Evolutionary conservation across 2,888 invertebrate species (phyloP).

Genomic region (Metallyticus violacea): DNA sequence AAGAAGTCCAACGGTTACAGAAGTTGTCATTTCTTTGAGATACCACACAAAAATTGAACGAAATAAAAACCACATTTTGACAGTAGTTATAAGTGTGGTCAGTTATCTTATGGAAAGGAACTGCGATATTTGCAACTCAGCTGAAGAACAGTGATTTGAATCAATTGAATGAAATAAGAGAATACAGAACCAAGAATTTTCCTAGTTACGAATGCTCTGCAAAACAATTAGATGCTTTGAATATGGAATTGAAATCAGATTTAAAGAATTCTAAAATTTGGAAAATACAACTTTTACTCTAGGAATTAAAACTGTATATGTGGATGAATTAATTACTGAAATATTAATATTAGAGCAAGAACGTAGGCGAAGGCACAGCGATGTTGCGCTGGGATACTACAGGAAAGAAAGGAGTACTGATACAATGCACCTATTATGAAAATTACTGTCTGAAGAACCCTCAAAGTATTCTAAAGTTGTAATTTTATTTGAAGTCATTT

Average conservation of each 20-base stretch:
- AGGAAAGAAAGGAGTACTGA: too few relatives aligned
- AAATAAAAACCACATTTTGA: not conserved
- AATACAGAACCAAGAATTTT: too few relatives aligned
- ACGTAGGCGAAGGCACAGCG: not conserved
- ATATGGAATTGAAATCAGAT: not conserved
- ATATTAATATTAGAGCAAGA: not conserved
- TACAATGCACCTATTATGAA: too few relatives aligned
- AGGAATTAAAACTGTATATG: not conserved
- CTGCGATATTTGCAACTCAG: too few relatives aligned
- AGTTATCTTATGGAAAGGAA: not conserved
- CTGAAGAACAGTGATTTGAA: not conserved
- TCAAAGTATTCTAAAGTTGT: not conserved
- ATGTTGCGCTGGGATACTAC: not conserved
- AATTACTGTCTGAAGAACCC: not conserved
- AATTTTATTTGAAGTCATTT: not conserved
- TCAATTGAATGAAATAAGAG: not conserved
- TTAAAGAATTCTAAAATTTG: not conserved
- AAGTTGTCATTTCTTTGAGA: not conserved
- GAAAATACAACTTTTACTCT: not conserved
- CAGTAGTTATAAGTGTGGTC: not conserved
- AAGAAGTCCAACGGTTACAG: not conserved
- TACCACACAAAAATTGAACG: too few relatives aligned
- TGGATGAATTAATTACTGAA: not conserved
- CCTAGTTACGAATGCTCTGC: not conserved
- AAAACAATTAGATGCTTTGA: not conserved